Percentiles rank a stretch among this genome's conserved stretches.
phyloP scores from a whole-genome alignment of 2,113 vertebrate genomes.

The Sceloporus undulatus region DNA sequence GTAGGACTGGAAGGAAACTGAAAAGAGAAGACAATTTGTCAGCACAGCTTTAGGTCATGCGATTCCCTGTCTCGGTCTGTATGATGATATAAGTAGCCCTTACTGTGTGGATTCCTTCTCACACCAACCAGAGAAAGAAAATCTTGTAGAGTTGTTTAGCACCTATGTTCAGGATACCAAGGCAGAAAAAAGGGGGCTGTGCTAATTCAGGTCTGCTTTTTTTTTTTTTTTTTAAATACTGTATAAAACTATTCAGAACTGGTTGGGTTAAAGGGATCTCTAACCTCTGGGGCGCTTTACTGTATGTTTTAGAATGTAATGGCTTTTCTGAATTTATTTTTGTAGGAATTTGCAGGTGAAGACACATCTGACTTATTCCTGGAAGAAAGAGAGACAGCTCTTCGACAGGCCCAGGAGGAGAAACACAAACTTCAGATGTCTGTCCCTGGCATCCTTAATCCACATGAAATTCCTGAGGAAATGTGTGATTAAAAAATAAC shows the following conservation, averaged over 20 bases:
- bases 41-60: no score
- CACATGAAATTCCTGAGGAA: slow-evolving; percentile 97
- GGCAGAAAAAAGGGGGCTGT: not conserved
- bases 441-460: slow-evolving; percentile 97
- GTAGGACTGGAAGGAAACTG: no score
- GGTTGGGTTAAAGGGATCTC: not conserved
- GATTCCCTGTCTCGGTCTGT: no score
- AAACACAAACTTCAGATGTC: slow-evolving; percentile 98
- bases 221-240: no score
- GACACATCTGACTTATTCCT: slow-evolving; percentile 95
- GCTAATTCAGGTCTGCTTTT: not conserved
- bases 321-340: not conserved
- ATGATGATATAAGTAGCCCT: no score
- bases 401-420: slow-evolving; percentile 96
- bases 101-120: no score
- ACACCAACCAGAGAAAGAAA: not conserved
- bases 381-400: slow-evolving; percentile 93
- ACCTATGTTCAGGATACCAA: no score
- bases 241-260: not conserved
- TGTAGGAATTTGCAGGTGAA: slow-evolving; percentile 95
- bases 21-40: no score
- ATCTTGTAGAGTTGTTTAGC: no score
- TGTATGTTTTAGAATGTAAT: not conserved
- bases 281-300: not conserved
- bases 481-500: slow-evolving; percentile 92